Base-by-base conservation (phyloP, 2,888 invertebrate genomes). In the Bibio marci region DNA sequence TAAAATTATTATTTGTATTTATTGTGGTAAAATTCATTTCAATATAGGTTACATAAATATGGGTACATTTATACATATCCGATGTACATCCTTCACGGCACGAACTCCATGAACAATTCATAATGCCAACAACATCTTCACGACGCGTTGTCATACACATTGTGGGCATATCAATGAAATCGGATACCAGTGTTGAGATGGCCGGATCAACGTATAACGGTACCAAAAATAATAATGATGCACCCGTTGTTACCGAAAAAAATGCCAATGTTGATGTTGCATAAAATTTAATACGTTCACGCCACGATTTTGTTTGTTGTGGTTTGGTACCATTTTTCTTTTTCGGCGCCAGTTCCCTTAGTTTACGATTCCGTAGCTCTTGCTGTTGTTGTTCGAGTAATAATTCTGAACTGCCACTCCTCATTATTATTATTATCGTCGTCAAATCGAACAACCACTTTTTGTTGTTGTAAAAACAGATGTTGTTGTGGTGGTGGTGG, bases 61-160 rank as follows among this genome's bases (percentile, higher is more conserved):
- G 75, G 36, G 69, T 70, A 58, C 76, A 76, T 47, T 67, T 67
- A 57, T 73, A 74, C 43, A 75, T 71, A 53, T 86, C 85, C 35
- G 81, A 79, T 10, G 88, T 88, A 58, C 88, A 88, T 34, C 88
- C 88, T 63, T 87, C 87, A 50, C 85, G 72, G 55, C 88, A 90
- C 32, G 87, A 87, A 36, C 86, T 78, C 88, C 88, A 88, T 39
- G 86, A 81, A 57, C 88, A 90, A 58, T 88, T 88, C 42, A 80
- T 80, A 43, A 88, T 65, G 4, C 88, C 88, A 56, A 82, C 76
- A 26, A 81, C 80, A 56, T 83, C 82, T 41, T 82, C 73, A 55
- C 86, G 85, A 47, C 79, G 77, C 37, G 80, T 80, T 19, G 80
- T 80, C 33, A 81, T 71, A 56, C 88, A 88, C 38, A 85, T 75